Percentiles rank a stretch among this genome's conserved stretches.
These are phyloP conservation scores for Platanista minor DNA, from an alignment of 2,113 vertebrate species.

Conservation along the genomic window DNA sequence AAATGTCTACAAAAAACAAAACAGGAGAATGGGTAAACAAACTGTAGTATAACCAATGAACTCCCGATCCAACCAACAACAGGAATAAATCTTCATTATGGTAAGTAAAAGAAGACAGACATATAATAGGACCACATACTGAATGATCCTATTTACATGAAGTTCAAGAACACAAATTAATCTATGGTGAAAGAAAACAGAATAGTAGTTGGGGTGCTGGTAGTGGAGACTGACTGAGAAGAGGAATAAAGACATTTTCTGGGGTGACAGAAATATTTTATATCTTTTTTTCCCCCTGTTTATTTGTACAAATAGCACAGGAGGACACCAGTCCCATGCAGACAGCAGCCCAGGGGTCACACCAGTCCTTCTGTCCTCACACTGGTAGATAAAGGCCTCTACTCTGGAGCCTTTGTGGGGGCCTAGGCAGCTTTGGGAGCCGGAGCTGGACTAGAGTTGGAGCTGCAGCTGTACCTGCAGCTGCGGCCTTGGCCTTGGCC, in stretches of 20 bases:
- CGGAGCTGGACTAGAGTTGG: no score
- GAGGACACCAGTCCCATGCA: no score
- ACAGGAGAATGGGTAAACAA: background rate
- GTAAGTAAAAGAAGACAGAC: background rate
- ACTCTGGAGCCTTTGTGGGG: no score
- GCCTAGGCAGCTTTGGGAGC: no score
- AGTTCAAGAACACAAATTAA: background rate
- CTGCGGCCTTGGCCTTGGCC: no score
- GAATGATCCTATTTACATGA: background rate
- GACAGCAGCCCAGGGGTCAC: no score
- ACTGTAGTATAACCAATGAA: background rate
- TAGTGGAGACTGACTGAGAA: background rate
- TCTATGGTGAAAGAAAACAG: background rate
- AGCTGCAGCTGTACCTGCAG: no score
- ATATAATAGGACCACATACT: background rate
- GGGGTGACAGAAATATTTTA: background rate
- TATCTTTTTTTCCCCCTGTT: no score
- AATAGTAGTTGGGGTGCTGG: background rate
- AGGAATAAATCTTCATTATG: background rate
- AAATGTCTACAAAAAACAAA: background rate
- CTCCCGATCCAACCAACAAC: background rate
- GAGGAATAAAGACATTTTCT: background rate
- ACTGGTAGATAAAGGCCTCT: no score
- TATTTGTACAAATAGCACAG: no score
- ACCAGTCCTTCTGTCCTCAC: no score